These are phyloP conservation scores for Anser cygnoides DNA, from an alignment of 2,113 vertebrate species.

Conservation along the genomic window DNA sequence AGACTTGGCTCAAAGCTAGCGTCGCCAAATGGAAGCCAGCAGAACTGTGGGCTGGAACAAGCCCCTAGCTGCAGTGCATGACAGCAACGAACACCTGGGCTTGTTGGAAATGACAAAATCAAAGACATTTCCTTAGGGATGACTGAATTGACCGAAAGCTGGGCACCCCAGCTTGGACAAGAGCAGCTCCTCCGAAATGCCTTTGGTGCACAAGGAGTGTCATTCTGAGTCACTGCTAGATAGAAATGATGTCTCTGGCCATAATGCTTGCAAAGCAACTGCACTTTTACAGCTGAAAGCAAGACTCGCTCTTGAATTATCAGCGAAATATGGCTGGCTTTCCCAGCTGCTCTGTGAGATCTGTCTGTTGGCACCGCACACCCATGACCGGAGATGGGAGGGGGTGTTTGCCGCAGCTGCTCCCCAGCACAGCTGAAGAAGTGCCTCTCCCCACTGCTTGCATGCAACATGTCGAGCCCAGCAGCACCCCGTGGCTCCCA, in stretches of 20 bases:
- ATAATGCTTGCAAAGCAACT: background rate
- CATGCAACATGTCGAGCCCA: rapidly evolving
- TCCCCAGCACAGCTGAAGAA: background rate
- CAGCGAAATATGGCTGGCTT: background rate
- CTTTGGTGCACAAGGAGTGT: background rate
- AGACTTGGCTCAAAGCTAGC: background rate
- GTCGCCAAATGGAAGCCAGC: background rate
- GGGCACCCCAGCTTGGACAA: rapidly evolving
- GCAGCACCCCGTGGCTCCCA: background rate
- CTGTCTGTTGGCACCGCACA: rapidly evolving
- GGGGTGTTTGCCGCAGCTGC: background rate
- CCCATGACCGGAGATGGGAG: background rate
- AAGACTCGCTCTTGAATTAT: rapidly evolving
- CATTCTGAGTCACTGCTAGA: rapidly evolving
- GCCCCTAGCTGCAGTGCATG: background rate
- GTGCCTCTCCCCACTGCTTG: rapidly evolving
- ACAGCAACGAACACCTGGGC: background rate
- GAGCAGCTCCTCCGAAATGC: background rate
- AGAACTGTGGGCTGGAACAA: background rate
- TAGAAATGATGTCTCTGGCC: background rate
- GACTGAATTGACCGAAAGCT: background rate
- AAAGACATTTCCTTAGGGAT: background rate
- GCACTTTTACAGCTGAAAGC: background rate
- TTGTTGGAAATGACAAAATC: background rate
- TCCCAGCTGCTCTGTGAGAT: background rate